Conservation (phyloP, 2,888 invertebrate species). For the Polia nebulosa region DNA sequence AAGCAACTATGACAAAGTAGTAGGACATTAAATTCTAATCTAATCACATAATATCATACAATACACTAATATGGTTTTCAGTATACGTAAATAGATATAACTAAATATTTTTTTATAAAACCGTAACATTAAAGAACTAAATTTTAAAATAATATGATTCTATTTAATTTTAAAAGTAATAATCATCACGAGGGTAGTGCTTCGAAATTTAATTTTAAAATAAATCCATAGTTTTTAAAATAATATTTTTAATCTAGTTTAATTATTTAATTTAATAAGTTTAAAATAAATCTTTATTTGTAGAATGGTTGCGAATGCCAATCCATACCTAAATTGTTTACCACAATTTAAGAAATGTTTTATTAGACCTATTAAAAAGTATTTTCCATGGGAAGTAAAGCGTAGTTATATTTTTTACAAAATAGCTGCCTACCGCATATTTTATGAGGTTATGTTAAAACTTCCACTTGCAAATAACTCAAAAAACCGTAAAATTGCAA, state of each 20-base stretch:
- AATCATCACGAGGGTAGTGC: background rate
- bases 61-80: background rate
- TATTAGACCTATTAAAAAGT: no score
- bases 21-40: background rate
- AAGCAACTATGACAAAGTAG: background rate
- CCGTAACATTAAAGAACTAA: background rate
- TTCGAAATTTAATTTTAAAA: background rate
- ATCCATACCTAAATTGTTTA: no score
- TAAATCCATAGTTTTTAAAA: background rate
- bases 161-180: background rate
- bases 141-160: no score
- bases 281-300: no score
- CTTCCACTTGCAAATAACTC: background rate
- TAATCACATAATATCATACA: background rate
- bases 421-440: no score
- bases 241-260: background rate
- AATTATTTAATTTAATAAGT: no score
- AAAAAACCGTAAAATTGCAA: background rate
- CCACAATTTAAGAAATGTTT: background rate
- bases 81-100: background rate
- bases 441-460: constrained; percentile 35
- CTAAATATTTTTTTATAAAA: no score
- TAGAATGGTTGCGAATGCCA: no score
- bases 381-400: no score
- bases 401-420: no score